Conservation (phyloP, 2,797 vertebrate species). For the Schizopygopsis malacanthus region DNA sequence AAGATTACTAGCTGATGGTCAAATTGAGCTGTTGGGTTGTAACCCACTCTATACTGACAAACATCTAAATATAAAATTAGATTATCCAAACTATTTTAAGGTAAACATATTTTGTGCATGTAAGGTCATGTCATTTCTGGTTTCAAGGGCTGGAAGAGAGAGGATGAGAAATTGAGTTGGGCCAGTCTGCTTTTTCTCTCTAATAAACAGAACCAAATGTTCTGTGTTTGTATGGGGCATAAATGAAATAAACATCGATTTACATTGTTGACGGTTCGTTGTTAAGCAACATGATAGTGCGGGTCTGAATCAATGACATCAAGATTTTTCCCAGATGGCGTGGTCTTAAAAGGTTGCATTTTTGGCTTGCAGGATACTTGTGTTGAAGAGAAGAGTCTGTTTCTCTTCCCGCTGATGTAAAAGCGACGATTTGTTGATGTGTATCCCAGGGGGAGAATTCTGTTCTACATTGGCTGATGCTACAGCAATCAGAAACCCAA, state of each 20-base stretch:
- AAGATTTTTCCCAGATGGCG: conserved; percentile 76
- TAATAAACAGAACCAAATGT: conserved; percentile 77
- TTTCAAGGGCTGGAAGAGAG: conserved; percentile 17
- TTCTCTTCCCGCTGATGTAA: conserved; percentile 41
- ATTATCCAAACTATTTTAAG: conserved; percentile 12
- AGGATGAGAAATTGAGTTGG: conserved; percentile 11
- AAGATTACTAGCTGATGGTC: conserved; percentile 58
- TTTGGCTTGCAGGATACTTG: conserved; percentile 42
- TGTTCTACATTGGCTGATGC: conserved; percentile 57
- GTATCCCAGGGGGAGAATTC: conserved; percentile 46
- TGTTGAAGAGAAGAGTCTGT: conserved; percentile 63
- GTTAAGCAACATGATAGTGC: conserved; percentile 69
- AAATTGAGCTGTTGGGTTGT: conserved; percentile 67
- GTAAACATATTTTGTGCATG: conserved; percentile 56
- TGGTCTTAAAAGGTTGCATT: conserved; percentile 62
- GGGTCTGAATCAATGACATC: conserved; percentile 73
- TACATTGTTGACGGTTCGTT: conserved; percentile 68
- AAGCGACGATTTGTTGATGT: conserved; percentile 50
- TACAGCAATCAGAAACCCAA: conserved; percentile 71
- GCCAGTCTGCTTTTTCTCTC: conserved; percentile 8
- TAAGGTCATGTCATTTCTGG: conserved; percentile 59
- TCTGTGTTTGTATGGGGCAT: conserved; percentile 71
- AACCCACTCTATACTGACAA: conserved; percentile 44
- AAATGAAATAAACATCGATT: conserved; percentile 79
- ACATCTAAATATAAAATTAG: conserved; percentile 30